Conservation (phyloP, 2,888 invertebrate species). For the Limnephilus auricula region DNA sequence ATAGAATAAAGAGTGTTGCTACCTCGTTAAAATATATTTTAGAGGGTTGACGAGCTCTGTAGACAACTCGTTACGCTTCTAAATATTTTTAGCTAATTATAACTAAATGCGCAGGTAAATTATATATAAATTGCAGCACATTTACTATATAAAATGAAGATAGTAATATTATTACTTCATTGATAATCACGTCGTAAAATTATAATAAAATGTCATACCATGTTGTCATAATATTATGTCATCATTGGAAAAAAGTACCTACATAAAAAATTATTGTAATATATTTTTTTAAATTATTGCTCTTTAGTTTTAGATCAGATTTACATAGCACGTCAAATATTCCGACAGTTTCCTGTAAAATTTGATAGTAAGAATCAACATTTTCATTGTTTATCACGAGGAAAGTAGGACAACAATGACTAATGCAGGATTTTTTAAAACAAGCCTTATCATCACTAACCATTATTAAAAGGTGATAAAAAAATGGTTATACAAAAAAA, state of each 20-base stretch:
- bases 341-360: neutral
- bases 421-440: neutral
- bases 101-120: neutral
- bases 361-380: neutral
- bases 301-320: neutral
- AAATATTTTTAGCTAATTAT: neutral
- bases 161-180: neutral
- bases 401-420: neutral
- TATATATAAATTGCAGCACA: neutral
- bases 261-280: neutral
- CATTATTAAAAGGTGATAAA: neutral
- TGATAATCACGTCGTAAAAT: neutral
- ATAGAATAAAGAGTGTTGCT: neutral
- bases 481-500: neutral
- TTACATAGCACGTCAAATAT: neutral
- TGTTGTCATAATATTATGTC: neutral
- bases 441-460: neutral
- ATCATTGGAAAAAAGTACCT: conserved; percentile 16
- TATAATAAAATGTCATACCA: neutral
- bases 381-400: neutral
- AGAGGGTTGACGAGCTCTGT: neutral
- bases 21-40: neutral
- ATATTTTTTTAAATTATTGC: neutral
- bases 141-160: neutral
- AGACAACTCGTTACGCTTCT: neutral